Evolutionary conservation across 2,113 vertebrate genomes (phyloP), one percentile per base, ranked within the genome.

Genomic region (Sardina pilchardus): DNA sequence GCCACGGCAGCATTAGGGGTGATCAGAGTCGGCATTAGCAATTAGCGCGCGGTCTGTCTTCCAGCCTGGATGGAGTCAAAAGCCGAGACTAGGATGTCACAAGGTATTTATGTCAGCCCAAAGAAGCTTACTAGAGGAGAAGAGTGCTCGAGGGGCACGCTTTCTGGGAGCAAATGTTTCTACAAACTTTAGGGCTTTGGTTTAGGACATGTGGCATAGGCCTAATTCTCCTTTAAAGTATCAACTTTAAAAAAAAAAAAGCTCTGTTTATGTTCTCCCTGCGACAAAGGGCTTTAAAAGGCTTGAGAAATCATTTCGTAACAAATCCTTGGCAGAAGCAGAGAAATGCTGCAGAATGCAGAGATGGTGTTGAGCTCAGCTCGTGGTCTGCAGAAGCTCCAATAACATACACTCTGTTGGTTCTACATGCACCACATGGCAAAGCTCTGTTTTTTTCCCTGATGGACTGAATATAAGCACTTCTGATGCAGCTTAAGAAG

Each of bases 21-120:
- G 90, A 94, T 95, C 91, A 93, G 85, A 90, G 87, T 89, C 26
- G 21, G 34, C 47, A 85, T 48, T 86, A 44, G 81, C 83, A 83
- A 88, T 90, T 91, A 71, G 87, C 24, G 47, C 84, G 0, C 59
- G 48, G 81, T 85, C 83, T 86, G 86, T 86, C 84, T 53, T 83
- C 81, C 81, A 89, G 83, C 82, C 85, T n/a, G 85, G 81, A 34
- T 84, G 59, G 81, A 84, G 63, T 30, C 63, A 30, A 36, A 34
- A 78, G 71, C 34, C 71, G 30, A 4, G 71, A 34, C 34, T 78
- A 39, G 71, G 34, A 78, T 59, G 53, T 59, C 53, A 59, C 53
- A 59, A 59, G 53, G 53, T 59, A 59, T 78, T 78, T 78, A 30
- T 71, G 34, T 78, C 71, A 78, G 30, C 30, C 71, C 30, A 78